Evolutionary conservation across 2,797 vertebrate genomes (phyloP).

Genomic region (Sphaeramia orbicularis): DNA sequence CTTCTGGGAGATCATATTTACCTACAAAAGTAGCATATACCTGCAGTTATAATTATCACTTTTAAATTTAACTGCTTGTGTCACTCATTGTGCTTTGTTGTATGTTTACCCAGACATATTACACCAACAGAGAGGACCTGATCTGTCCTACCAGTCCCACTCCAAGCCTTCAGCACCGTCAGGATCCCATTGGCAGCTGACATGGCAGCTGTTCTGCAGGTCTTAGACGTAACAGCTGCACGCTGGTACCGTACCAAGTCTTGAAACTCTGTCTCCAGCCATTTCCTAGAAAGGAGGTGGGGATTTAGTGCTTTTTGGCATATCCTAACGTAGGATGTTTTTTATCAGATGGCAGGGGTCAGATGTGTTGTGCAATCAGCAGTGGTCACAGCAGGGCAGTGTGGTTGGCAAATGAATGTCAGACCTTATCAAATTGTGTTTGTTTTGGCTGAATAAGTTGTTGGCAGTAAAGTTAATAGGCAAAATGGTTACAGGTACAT

Average conservation of each 20-base stretch:
- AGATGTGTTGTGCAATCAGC: constrained; percentile 24
- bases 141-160: constrained; percentile 67
- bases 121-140: constrained; percentile 89
- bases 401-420: not conserved
- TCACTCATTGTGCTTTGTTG: not conserved
- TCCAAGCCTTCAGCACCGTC: constrained; percentile 89
- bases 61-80: not conserved
- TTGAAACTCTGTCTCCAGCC: constrained; percentile 86
- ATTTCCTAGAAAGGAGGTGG: constrained; percentile 78
- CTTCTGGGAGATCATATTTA: constrained; percentile 84
- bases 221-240: constrained; percentile 58
- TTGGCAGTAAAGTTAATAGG: not conserved
- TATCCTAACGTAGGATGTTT: constrained; percentile 5
- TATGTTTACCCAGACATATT: constrained; percentile 83
- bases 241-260: constrained; percentile 62
- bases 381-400: not conserved
- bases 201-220: constrained; percentile 64
- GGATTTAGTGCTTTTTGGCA: constrained; percentile 1
- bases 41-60: too few species aligned
- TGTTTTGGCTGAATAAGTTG: not conserved
- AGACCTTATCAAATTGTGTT: constrained; percentile 7
- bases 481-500: not conserved
- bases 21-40: constrained; percentile 71
- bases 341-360: not conserved
- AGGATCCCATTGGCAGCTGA: constrained; percentile 85